Conservation (phyloP, 2,888 invertebrate species). For the Nowickia ferox region DNA sequence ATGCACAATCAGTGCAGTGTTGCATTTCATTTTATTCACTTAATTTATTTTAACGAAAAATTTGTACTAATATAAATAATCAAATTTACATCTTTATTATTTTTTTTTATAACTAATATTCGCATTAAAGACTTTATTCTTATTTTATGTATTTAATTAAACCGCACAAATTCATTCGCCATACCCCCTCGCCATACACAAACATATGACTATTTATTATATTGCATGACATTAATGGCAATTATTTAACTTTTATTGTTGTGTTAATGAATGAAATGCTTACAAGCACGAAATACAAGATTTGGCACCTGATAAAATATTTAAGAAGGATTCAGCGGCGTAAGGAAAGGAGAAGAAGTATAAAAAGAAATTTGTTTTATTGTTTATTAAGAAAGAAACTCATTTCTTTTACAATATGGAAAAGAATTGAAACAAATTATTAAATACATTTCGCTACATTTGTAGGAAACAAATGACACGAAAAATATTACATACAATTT, state of each 20-base stretch:
- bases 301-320: constrained; percentile 62
- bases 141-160: background rate
- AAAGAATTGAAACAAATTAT: constrained; percentile 5
- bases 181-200: background rate
- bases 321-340: background rate
- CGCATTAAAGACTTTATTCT: background rate
- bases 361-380: background rate
- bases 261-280: constrained; percentile 49
- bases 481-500: background rate
- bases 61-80: too few species aligned
- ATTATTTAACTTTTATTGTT: constrained; percentile 15
- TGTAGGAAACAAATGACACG: background rate
- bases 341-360: background rate
- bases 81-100: too few species aligned
- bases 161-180: background rate
- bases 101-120: too few species aligned
- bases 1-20: too few species aligned
- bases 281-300: constrained; percentile 35
- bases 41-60: too few species aligned
- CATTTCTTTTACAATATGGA: background rate
- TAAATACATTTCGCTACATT: background rate
- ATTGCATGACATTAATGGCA: background rate
- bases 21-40: too few species aligned
- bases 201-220: background rate
- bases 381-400: background rate